Base-by-base conservation (phyloP, 1,140 invertebrate genomes). In the Sycophaga agraensis region DNA sequence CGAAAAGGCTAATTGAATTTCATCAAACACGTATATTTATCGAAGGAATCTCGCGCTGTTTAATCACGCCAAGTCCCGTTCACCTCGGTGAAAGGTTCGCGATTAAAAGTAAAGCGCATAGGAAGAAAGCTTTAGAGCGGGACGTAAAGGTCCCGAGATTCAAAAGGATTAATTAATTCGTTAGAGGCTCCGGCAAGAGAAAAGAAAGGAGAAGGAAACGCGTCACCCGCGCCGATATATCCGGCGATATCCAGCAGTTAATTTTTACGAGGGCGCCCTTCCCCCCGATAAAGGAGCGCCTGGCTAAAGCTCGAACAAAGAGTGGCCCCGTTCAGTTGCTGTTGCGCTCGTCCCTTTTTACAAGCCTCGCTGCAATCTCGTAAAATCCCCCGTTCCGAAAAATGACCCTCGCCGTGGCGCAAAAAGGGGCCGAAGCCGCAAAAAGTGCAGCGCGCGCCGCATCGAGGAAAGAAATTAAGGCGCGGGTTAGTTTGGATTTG, bases 151-250 rank as follows among this genome's bases (percentile, higher is more conserved):
- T 17, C 2, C 1, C 17, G 8, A 12, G 8, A 26, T 35, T 58
- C 34, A 59, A 59, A 42, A 40, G 50, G 42, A 54, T 61, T 55
- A 61, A 61, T 61, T 61, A 48, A 55, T 61, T 61, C 37, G 50
- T 40, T 60, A 46, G 28, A 61, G 45, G 49, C n/a, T n/a, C n/a
- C n/a, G n/a, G 42, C 16, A 17, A 57, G 42, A 7, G 21, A 28
- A 24, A 22, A 40, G 16, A 35, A 45, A 17, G 24, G 26, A 14
- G 42, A 21, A 46, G 24, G 14, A 48, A 26, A 35, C 14, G 9
- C 11, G 9, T 12, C 31, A 31, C 16, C 16, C 8, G 4, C 12
- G n/a, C 12, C 21, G 16, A 55, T 42, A 28, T 35, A 62, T 39
- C 35, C 43, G 24, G 22, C 21, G 43, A 55, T 49, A 55, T 62